These are phyloP conservation scores for Odontesthes bonariensis DNA, from an alignment of 2,113 vertebrate genomes.

Conservation along the genomic window DNA sequence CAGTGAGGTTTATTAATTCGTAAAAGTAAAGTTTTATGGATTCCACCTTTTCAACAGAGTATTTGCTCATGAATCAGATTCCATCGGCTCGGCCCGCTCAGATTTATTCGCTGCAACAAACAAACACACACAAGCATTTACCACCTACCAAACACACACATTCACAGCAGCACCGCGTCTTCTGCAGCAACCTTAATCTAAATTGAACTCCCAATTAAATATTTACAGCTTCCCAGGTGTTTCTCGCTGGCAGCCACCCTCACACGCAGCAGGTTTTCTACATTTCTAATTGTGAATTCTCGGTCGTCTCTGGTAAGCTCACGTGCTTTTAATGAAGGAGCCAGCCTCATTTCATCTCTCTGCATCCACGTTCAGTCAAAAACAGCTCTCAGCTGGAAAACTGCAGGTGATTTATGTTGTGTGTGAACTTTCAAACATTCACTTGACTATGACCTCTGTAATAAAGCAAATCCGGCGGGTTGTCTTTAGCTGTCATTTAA, in stretches of 20 bases:
- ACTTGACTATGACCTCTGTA: not conserved
- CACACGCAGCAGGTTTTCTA: not conserved
- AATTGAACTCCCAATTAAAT: not conserved
- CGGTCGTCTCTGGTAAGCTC: not conserved
- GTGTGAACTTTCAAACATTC: not conserved
- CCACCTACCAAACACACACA: not conserved
- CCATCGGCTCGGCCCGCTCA: not conserved
- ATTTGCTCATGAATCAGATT: not conserved
- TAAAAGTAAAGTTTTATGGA: not conserved
- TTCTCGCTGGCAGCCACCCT: not conserved
- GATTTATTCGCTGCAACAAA: not conserved
- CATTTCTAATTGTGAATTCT: not conserved
- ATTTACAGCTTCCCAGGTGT: not conserved
- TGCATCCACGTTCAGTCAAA: not conserved
- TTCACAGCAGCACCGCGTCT: not conserved
- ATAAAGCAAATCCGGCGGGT: not conserved
- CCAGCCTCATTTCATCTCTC: not conserved
- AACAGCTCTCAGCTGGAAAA: not conserved
- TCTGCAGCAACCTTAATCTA: slow-evolving; percentile 2
- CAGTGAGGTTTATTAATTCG: too few relatives aligned
- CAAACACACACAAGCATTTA: slow-evolving; percentile 1
- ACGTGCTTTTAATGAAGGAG: too few relatives aligned
- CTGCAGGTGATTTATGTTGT: not conserved
- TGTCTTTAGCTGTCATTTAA: not conserved
- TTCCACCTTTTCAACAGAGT: not conserved